Base-by-base conservation (phyloP, 1,140 invertebrate genomes). In the Papilio polytes region DNA sequence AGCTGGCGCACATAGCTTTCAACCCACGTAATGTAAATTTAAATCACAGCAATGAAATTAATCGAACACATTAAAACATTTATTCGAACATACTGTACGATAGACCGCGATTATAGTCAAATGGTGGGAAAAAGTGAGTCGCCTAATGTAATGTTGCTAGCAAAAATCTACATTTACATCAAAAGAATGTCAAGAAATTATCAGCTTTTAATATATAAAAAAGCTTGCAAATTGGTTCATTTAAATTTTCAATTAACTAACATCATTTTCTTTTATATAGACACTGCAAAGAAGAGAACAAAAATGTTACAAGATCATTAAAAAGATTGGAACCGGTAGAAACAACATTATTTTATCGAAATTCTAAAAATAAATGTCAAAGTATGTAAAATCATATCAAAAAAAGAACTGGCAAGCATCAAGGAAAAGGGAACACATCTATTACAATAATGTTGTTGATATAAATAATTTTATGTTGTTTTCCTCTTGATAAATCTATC, bases 391-490 rank as follows among this genome's bases (percentile, higher is more conserved):
- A 63, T 12, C 22, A 3, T 63, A 63, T 26, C 22, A 22, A 13
- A 70, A 70, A 70, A 9, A 26, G 10, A 63, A 70, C 63, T 70
- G 63, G 26, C 63, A 70, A 70, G 3, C 22, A 13, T 70, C 63
- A 70, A 70, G 63, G 26, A 31, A 70, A 70, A 15, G 26, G 63
- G 63, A 70, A 70, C 63, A 66, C 63, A 22, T 26, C 63, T 70
- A 31, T 70, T 70, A 31, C 22, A 70, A 70, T 31, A 70, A 36
- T 31, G 63, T 13, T 70, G 63, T 70, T 70, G 26, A 70, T 36
- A 70, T 31, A 70, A 70, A 63, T 63, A 31, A 4, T 70, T 70
- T 70, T 70, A 70, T 70, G 26, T 70, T 66, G 22, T 66, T 1
- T 31, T 70, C 4, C 13, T 31, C 63, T 15, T 31, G 22, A 70